Conservation (phyloP, 2,113 vertebrate species). For the Alaudala cheleensis region DNA sequence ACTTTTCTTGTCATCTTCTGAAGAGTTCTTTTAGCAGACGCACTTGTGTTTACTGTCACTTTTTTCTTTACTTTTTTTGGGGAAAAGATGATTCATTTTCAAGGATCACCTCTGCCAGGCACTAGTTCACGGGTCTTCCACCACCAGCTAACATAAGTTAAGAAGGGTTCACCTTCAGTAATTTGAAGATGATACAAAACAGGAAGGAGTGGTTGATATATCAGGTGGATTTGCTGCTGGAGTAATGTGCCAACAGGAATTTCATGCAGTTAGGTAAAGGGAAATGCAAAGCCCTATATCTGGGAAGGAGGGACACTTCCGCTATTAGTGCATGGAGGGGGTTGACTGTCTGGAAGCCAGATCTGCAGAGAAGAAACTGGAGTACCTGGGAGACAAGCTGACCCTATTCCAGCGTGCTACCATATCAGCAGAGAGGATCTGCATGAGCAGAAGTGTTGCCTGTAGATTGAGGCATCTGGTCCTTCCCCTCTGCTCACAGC, state of each 20-base stretch:
- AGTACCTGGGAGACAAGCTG: neutral
- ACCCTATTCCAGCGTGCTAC: fast-evolving
- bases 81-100: neutral
- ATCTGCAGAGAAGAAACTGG: neutral
- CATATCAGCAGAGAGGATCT: neutral
- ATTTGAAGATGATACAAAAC: neutral
- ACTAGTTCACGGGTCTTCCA: neutral
- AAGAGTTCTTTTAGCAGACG: neutral
- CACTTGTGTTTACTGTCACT: neutral
- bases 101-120: neutral
- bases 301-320: neutral
- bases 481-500: neutral
- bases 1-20: neutral
- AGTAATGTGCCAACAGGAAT: neutral
- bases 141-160: neutral
- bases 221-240: neutral
- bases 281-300: neutral
- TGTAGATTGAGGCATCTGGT: neutral
- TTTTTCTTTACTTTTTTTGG: neutral
- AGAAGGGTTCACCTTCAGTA: neutral
- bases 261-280: neutral
- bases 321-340: fast-evolving
- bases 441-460: no score
- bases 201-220: neutral
- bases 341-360: neutral